These are phyloP conservation scores for Meda fulgida DNA, from an alignment of 2,797 vertebrate genomes.

Conservation along the genomic window DNA sequence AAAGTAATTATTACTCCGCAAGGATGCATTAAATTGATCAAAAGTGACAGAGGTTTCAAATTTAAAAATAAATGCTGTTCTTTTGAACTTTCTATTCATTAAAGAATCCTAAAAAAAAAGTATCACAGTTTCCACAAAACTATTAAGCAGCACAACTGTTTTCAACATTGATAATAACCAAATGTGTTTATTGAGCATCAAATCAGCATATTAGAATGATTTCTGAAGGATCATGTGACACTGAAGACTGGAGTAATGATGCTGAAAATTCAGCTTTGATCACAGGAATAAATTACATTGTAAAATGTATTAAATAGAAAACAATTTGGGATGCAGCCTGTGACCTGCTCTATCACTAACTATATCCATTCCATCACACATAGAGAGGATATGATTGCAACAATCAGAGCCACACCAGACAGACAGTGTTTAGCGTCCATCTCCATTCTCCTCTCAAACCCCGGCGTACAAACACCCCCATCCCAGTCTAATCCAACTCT, in stretches of 20 bases:
- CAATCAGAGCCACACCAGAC: constrained; percentile 4
- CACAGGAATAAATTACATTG: neutral
- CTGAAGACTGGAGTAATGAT: neutral
- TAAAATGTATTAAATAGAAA: neutral
- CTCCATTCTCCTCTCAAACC: constrained; percentile 37
- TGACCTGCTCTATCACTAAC: too few species aligned
- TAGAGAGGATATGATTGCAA: too few species aligned
- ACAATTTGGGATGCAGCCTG: neutral
- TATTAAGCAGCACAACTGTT: neutral
- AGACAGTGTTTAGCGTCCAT: constrained; percentile 24
- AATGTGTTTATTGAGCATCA: too few species aligned
- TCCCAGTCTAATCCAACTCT: constrained; percentile 53
- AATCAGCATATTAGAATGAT: neutral
- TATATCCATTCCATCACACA: neutral
- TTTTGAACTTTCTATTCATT: neutral
- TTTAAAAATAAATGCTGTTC: too few species aligned
- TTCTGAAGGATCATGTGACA: neutral
- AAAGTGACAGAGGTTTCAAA: neutral
- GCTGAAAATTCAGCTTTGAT: neutral
- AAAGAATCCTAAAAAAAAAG: neutral
- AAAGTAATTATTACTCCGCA: neutral
- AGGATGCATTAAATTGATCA: neutral
- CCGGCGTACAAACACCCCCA: constrained; percentile 31
- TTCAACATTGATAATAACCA: neutral
- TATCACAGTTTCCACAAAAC: neutral